Percentiles rank a stretch among this genome's conserved stretches.
phyloP scores from a whole-genome alignment of 2,113 vertebrate genomes.

The Pituophis catenifer region DNA sequence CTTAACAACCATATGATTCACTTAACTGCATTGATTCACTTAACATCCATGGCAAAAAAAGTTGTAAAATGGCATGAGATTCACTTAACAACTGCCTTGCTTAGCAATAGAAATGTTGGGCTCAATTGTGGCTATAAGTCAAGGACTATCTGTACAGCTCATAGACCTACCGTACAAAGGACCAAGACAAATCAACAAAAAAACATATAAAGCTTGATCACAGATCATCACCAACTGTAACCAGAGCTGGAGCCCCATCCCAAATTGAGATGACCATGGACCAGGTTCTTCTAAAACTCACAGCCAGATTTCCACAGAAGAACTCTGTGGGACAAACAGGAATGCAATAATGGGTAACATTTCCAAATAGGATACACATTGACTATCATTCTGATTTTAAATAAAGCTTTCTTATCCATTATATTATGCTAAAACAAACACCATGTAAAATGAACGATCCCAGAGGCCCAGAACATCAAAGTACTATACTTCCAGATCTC shows the following conservation, averaged over 20 bases:
- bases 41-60: too few relatives aligned
- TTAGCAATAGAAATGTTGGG: too few relatives aligned
- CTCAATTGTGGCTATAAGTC: too few relatives aligned
- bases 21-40: too few relatives aligned
- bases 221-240: background rate
- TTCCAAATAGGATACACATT: background rate
- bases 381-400: background rate
- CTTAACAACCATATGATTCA: too few relatives aligned
- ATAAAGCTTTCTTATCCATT: background rate
- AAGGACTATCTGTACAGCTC: background rate
- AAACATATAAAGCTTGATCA: background rate
- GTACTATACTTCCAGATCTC: background rate
- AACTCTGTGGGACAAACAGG: background rate
- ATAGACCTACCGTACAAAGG: background rate
- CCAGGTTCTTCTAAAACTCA: background rate
- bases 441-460: background rate
- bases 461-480: background rate
- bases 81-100: too few relatives aligned
- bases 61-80: too few relatives aligned
- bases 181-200: background rate
- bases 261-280: background rate
- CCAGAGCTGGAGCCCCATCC: background rate
- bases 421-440: background rate
- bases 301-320: background rate
- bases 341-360: background rate